A percentile compares a stretch with the other conserved stretches of the same genome.
These are phyloP conservation scores for Cydia pomonella DNA, from an alignment of 1,140 invertebrate genomes.

Conservation along the genomic window DNA sequence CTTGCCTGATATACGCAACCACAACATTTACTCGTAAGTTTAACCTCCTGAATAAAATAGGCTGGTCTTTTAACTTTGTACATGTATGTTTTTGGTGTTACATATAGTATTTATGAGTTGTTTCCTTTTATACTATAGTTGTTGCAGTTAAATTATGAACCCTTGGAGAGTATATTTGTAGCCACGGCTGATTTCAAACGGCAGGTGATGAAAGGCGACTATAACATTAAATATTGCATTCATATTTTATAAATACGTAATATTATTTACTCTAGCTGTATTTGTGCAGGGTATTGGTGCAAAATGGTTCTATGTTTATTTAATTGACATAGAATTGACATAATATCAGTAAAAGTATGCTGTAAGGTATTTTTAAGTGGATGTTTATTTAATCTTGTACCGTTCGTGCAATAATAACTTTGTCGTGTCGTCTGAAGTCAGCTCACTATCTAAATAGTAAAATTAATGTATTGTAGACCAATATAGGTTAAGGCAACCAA, in stretches of 20 bases:
- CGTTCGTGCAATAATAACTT: not conserved
- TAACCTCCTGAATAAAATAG: not conserved
- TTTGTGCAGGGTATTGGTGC: slow-evolving; percentile 32
- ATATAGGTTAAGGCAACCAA: slow-evolving; percentile 26
- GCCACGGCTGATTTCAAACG: slow-evolving; percentile 28
- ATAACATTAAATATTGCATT: slow-evolving; percentile 19
- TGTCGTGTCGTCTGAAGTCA: slow-evolving; percentile 25
- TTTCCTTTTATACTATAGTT: slow-evolving; percentile 6
- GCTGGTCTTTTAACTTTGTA: slow-evolving; percentile 3
- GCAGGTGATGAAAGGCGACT: slow-evolving; percentile 18
- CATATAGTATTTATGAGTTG: slow-evolving; percentile 17
- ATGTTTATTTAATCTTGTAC: slow-evolving; percentile 23
- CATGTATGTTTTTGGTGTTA: not conserved
- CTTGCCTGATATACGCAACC: not conserved
- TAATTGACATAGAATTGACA: slow-evolving; percentile 10
- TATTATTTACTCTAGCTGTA: slow-evolving; percentile 28
- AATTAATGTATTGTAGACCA: slow-evolving; percentile 30
- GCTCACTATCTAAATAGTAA: slow-evolving; percentile 14
- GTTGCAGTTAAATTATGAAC: slow-evolving; percentile 6
- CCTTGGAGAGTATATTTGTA: slow-evolving; percentile 9
- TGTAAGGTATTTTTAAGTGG: slow-evolving; percentile 14
- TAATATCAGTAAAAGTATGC: slow-evolving; percentile 19
- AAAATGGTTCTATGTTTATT: slow-evolving; percentile 24
- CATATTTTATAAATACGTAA: slow-evolving; percentile 26
- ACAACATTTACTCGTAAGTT: no score